A percentile compares a stretch with the other conserved stretches of the same genome.
Conservation (phyloP, 2,797 vertebrate genomes). For the Oophaga sylvatica region DNA sequence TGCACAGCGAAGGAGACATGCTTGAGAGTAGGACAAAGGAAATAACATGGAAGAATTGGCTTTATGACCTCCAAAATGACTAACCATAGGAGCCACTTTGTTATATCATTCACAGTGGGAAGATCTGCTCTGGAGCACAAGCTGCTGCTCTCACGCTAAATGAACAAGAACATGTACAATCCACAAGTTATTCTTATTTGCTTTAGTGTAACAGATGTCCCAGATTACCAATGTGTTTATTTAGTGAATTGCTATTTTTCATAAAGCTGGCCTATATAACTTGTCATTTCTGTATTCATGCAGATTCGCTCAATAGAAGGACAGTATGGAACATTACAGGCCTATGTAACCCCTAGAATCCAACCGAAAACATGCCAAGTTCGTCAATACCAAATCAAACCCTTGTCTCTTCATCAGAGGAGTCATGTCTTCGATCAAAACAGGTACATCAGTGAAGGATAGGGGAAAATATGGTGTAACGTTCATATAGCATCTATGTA, state of each 20-base stretch:
- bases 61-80: background rate
- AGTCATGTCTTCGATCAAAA: constrained; percentile 85
- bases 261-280: background rate
- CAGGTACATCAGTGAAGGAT: constrained; percentile 75
- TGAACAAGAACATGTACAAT: background rate
- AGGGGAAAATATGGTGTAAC: background rate
- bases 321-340: constrained; percentile 93
- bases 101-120: background rate
- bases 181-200: too few species aligned
- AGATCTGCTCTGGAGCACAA: background rate
- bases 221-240: too few species aligned
- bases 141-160: background rate
- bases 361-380: constrained; percentile 98
- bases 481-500: too few species aligned
- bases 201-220: too few species aligned
- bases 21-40: background rate
- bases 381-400: constrained; percentile 93
- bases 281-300: constrained; percentile 28
- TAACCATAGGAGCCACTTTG: background rate
- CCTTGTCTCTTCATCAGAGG: constrained; percentile 95
- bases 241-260: background rate
- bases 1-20: background rate
- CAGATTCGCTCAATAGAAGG: constrained; percentile 98
- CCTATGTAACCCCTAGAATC: constrained; percentile 92
- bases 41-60: background rate